phyloP scores from a whole-genome alignment of 2,797 vertebrate genomes.

The Silurus lanzhouensis region DNA sequence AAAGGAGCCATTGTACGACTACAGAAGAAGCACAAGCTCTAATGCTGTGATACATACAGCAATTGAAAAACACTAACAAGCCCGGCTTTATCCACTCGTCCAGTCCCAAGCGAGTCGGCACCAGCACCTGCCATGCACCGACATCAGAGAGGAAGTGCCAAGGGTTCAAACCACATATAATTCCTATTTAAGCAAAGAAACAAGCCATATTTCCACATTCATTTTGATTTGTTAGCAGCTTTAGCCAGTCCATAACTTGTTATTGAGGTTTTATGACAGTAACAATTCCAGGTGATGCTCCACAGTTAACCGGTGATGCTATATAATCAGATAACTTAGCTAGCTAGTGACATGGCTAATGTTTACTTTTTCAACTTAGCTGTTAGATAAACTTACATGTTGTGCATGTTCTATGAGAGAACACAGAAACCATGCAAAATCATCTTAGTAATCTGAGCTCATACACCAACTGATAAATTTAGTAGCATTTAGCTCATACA shows the following conservation, averaged over 20 bases:
- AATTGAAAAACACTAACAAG: slow-evolving; percentile 36
- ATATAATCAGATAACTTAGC: background rate
- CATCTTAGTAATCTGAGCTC: background rate
- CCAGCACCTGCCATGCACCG: slow-evolving; percentile 43
- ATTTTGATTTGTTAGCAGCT: background rate
- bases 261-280: background rate
- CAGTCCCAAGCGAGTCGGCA: slow-evolving; percentile 13
- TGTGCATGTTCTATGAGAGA: background rate
- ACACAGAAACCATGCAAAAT: background rate
- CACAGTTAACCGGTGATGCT: background rate
- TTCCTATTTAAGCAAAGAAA: background rate
- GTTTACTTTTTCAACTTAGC: background rate
- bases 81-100: slow-evolving; percentile 39
- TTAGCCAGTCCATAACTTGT: background rate
- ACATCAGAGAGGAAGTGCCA: background rate
- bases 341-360: background rate
- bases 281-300: background rate
- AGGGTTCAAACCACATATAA: background rate
- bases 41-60: slow-evolving; percentile 35
- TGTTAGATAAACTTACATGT: too few species aligned
- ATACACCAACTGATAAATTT: background rate
- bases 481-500: background rate
- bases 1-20: slow-evolving; percentile 45
- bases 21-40: slow-evolving; percentile 41
- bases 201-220: background rate